These are phyloP conservation scores for Erynnis tages DNA, from an alignment of 2,888 invertebrate species.

Conservation along the genomic window DNA sequence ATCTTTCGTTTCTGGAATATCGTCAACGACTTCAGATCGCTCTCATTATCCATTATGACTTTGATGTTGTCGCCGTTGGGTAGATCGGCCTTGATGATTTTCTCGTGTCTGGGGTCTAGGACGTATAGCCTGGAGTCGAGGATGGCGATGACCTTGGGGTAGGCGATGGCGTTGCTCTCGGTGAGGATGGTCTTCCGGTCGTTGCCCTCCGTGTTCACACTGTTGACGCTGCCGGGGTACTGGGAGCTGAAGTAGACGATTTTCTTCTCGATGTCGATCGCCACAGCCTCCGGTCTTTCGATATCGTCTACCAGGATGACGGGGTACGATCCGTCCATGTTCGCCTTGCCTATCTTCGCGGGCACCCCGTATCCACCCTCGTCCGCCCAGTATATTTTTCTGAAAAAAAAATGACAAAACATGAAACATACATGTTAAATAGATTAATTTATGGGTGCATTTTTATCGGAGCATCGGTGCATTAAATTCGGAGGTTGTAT, in stretches of 20 bases:
- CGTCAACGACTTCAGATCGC: constrained; percentile 92
- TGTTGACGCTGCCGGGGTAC: constrained; percentile 86
- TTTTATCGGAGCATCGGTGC: too few relatives aligned
- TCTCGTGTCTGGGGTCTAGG: constrained; percentile 94
- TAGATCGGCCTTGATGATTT: constrained; percentile 91
- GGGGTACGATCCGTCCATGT: constrained; percentile 95
- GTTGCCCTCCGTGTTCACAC: constrained; percentile 87
- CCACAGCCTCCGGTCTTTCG: constrained; percentile 90
- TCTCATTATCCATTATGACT: constrained; percentile 90
- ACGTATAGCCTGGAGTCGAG: constrained; percentile 92
- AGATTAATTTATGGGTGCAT: background rate
- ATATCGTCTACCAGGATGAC: constrained; percentile 86
- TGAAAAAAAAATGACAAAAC: constrained; percentile 48
- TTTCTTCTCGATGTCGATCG: constrained; percentile 91
- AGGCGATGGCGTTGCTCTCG: constrained; percentile 86
- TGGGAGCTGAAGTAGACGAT: constrained; percentile 94
- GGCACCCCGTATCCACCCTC: constrained; percentile 95
- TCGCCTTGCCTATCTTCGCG: constrained; percentile 92
- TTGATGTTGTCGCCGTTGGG: constrained; percentile 90
- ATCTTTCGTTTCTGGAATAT: constrained; percentile 92
- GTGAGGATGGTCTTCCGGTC: constrained; percentile 85
- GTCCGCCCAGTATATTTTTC: constrained; percentile 97
- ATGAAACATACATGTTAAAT: background rate
- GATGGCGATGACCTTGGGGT: constrained; percentile 91
- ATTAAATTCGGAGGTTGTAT: too few relatives aligned